phyloP scores from a whole-genome alignment of 2,113 vertebrate species.

The Sula dactylatra region DNA sequence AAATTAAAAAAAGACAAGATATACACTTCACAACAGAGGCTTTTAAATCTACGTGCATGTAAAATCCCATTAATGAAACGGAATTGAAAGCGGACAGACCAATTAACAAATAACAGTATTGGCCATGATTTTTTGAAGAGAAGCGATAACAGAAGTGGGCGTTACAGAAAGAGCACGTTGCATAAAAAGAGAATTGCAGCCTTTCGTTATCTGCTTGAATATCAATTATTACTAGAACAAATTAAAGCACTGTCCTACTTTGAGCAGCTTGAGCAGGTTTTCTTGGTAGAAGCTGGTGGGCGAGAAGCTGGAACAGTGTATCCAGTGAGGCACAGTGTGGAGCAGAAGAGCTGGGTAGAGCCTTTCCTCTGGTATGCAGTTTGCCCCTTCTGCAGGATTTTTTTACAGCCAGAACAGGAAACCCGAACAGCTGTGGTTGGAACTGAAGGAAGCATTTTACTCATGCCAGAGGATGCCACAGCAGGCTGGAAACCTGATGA shows the following conservation, averaged over 20 bases:
- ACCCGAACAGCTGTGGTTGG: constrained; percentile 80
- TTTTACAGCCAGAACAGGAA: constrained; percentile 91
- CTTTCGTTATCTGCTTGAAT: neutral
- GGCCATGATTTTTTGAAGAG: neutral
- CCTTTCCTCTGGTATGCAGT: constrained; percentile 97
- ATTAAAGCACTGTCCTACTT: constrained; percentile 80
- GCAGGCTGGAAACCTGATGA: constrained; percentile 79
- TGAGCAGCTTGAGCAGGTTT: constrained; percentile 88
- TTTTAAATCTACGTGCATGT: neutral
- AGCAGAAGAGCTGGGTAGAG: constrained; percentile 91
- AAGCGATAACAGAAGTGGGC: neutral
- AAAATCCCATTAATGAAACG: neutral
- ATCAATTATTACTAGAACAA: neutral
- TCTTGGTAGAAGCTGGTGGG: constrained; percentile 72
- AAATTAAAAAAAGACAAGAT: neutral
- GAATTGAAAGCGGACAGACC: neutral
- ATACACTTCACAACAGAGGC: neutral
- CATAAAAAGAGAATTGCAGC: neutral
- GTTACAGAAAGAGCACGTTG: neutral
- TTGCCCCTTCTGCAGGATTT: constrained; percentile 91
- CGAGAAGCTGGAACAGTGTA: constrained; percentile 80
- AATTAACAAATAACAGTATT: neutral
- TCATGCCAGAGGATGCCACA: constrained; percentile 74
- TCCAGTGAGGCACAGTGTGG: constrained; percentile 91
- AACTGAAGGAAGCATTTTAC: constrained; percentile 78